Percentiles rank a stretch among this genome's conserved stretches.
Evolutionary conservation across 2,797 vertebrate species (phyloP).

Genomic region (Sebastes nivosus): DNA sequence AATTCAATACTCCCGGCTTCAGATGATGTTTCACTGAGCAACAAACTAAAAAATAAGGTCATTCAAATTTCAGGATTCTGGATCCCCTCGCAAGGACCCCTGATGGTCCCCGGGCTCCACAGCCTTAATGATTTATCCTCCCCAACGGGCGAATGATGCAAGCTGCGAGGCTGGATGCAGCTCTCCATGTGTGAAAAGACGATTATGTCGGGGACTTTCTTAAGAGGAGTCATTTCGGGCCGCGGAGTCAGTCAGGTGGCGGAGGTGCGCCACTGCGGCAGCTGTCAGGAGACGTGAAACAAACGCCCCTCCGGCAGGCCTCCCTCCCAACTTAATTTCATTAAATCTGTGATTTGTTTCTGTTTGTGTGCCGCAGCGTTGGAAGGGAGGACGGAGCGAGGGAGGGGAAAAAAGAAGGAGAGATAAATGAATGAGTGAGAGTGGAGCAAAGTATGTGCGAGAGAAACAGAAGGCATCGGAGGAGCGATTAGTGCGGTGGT

Average conservation of each 20-base stretch:
- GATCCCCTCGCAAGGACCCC: constrained; percentile 11
- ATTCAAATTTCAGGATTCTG: background rate
- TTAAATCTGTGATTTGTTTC: constrained; percentile 80
- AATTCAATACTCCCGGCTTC: background rate
- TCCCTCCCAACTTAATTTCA: constrained; percentile 65
- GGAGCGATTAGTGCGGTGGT: constrained; percentile 77
- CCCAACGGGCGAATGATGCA: constrained; percentile 5
- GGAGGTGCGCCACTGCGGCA: constrained; percentile 64
- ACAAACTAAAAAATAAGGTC: background rate
- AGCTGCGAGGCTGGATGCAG: constrained; percentile 4
- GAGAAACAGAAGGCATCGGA: constrained; percentile 76
- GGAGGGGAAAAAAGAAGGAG: constrained; percentile 16
- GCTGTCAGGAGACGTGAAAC: constrained; percentile 56
- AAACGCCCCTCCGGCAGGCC: constrained; percentile 32
- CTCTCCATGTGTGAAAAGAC: constrained; percentile 20
- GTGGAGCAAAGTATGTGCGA: constrained; percentile 72
- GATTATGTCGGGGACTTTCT: constrained; percentile 5
- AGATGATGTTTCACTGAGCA: constrained; percentile 4
- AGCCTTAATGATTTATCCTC: constrained; percentile 35
- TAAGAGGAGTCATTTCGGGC: constrained; percentile 6
- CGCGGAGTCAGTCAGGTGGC: constrained; percentile 36
- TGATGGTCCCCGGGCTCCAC: background rate
- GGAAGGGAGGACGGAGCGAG: background rate
- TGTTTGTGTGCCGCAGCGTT: constrained; percentile 68
- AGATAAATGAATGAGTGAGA: constrained; percentile 74